These are phyloP conservation scores for Dolichomitus sp. DNA, from an alignment of 2,888 invertebrate genomes.

Conservation along the genomic window DNA sequence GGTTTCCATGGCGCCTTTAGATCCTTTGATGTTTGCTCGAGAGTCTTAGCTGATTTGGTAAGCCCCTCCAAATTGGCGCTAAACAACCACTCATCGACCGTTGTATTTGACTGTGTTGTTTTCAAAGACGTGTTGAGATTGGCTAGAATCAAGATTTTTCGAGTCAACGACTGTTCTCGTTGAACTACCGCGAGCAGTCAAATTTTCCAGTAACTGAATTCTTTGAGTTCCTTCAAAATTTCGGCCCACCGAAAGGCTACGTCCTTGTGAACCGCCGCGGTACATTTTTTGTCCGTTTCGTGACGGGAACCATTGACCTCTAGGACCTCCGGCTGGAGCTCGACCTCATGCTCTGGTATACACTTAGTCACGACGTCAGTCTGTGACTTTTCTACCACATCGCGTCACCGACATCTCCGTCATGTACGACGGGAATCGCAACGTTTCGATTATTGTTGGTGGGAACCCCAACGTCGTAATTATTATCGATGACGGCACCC, in stretches of 20 bases:
- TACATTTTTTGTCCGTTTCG: not conserved
- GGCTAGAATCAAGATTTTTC: constrained; percentile 42
- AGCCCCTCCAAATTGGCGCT: constrained; percentile 36
- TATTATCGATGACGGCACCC: no score
- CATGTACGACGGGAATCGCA: no score
- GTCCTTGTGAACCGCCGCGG: not conserved
- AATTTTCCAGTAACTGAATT: constrained; percentile 30
- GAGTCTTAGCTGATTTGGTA: constrained; percentile 41
- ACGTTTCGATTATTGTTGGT: no score
- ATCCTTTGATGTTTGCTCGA: constrained; percentile 47
- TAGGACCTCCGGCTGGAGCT: constrained; percentile 37
- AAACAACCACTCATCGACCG: constrained; percentile 61
- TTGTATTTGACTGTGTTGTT: constrained; percentile 36
- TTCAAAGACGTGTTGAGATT: constrained; percentile 39
- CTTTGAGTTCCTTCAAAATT: constrained; percentile 25
- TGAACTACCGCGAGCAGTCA: constrained; percentile 64
- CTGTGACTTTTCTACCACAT: no score
- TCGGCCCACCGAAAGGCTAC: constrained; percentile 45
- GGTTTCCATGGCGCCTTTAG: constrained; percentile 53
- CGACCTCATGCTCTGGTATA: constrained; percentile 38
- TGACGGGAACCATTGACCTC: constrained; percentile 23
- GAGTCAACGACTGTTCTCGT: constrained; percentile 53
- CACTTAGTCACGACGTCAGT: no score
- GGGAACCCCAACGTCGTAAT: no score
- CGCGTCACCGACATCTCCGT: no score